These are phyloP conservation scores for Bos taurus DNA, from an alignment of 2,113 vertebrate species.

Conservation along the genomic window ARS-UCD2.0 NC_037348.1:20105001-20105500, in stretches of 20 bases:
- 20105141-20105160: not conserved
- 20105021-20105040: not conserved
- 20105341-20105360: not conserved
- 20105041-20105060: not conserved
- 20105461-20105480: not conserved
- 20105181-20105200: not conserved
- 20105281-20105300: not conserved
- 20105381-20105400: not conserved
- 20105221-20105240: fast-evolving
- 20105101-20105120: not conserved
- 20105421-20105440: not conserved
- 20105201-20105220: no score
- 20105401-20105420: not conserved
- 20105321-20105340: not conserved
- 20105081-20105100: not conserved
- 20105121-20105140: not conserved
- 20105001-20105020: not conserved
- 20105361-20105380: not conserved
- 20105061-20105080: not conserved
- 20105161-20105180: not conserved
- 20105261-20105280: not conserved
- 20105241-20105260: not conserved
- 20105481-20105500: not conserved
- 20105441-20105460: not conserved
- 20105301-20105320: not conserved